Evolutionary conservation across 2,113 vertebrate genomes (phyloP).

Genomic region (Sturnus vulgaris): DNA sequence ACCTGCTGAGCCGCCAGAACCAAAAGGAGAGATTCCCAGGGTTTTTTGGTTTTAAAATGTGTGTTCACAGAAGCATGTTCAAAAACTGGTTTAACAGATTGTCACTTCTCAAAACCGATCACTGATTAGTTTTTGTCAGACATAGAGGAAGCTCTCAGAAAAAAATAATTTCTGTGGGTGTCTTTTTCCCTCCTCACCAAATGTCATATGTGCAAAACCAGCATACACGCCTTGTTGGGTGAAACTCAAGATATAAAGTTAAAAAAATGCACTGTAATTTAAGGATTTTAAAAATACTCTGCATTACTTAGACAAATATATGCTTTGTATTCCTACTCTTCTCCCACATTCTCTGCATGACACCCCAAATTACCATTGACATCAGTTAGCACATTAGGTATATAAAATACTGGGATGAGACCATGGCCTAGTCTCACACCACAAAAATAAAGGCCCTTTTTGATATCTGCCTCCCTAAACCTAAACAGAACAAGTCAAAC

Average conservation of each 20-base stretch:
- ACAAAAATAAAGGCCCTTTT: neutral
- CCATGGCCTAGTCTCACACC: neutral
- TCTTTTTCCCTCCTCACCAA: too few relatives aligned
- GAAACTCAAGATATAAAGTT: neutral
- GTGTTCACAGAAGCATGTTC: too few relatives aligned
- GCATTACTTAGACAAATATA: neutral
- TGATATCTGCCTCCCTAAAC: neutral
- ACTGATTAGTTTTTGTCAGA: too few relatives aligned
- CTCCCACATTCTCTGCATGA: neutral
- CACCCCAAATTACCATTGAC: neutral
- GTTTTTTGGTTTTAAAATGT: too few relatives aligned
- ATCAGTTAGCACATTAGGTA: neutral
- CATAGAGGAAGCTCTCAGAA: too few relatives aligned
- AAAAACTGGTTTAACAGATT: too few relatives aligned
- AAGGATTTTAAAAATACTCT: neutral
- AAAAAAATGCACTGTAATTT: neutral
- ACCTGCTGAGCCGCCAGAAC: too few relatives aligned
- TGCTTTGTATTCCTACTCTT: neutral
- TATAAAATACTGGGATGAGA: neutral
- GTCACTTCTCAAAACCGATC: too few relatives aligned
- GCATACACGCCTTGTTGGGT: neutral
- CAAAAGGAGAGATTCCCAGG: too few relatives aligned
- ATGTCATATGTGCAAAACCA: too few relatives aligned
- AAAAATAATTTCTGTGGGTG: too few relatives aligned
- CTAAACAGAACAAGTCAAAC: neutral